A percentile compares a stretch with the other conserved stretches of the same genome.
Evolutionary conservation across 2,113 vertebrate species (phyloP).

Genomic region (Sebastes schlegelii): DNA sequence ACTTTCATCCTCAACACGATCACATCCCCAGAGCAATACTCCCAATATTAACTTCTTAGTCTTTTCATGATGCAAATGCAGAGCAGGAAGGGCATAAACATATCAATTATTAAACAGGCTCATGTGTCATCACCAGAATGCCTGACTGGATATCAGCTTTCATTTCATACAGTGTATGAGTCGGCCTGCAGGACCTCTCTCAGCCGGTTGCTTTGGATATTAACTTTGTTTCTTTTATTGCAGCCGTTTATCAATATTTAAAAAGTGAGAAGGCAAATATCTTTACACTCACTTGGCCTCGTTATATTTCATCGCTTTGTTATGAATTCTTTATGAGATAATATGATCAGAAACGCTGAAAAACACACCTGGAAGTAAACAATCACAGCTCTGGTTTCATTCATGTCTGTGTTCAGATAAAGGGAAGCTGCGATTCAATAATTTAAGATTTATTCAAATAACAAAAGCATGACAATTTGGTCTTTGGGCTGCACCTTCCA

Average conservation of each 20-base stretch:
- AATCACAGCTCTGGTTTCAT: constrained; percentile 13
- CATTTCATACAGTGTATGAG: constrained; percentile 22
- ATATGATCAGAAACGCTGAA: constrained; percentile 41
- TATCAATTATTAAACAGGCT: constrained; percentile 61
- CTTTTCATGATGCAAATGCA: constrained; percentile 40
- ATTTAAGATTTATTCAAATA: neutral
- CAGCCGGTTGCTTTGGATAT: constrained; percentile 35
- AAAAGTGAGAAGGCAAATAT: constrained; percentile 55
- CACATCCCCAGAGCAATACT: constrained; percentile 19
- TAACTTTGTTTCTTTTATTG: constrained; percentile 69
- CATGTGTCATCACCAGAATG: constrained; percentile 3
- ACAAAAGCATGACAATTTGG: too few relatives aligned
- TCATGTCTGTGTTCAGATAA: neutral
- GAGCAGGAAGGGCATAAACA: constrained; percentile 53
- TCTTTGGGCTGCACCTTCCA: neutral
- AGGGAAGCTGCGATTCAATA: neutral
- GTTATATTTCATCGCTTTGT: constrained; percentile 29
- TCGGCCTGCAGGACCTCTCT: constrained; percentile 50
- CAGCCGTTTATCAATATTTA: constrained; percentile 73
- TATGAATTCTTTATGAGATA: constrained; percentile 64
- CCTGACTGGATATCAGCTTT: too few relatives aligned
- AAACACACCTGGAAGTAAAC: constrained; percentile 16
- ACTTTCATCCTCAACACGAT: constrained; percentile 29
- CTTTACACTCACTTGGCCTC: constrained; percentile 33
- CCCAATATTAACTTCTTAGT: constrained; percentile 37